phyloP scores from a whole-genome alignment of 2,797 vertebrate species.

The Nasua narica region DNA sequence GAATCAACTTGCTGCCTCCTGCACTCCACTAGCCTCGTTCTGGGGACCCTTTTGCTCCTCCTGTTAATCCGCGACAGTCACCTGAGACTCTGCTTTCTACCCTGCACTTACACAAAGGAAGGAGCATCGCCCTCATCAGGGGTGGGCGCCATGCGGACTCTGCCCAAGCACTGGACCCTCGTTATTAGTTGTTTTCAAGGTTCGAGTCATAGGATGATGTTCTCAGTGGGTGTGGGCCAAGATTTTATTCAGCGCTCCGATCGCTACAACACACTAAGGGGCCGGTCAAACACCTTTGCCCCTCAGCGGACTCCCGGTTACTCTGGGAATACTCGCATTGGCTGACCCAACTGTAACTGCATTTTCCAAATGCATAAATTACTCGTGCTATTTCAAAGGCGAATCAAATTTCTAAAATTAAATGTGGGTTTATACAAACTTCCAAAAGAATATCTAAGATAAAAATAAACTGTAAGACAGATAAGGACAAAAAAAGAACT shows the following conservation, averaged over 20 bases:
- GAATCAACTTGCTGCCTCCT: too few relatives aligned
- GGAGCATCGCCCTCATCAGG: not conserved
- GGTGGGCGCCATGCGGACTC: not conserved
- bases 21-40: not conserved
- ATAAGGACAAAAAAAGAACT: not conserved
- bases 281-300: not conserved
- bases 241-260: not conserved
- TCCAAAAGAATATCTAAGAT: conserved; percentile 37
- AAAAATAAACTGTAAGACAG: not conserved
- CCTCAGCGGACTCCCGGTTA: not conserved
- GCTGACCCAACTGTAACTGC: not conserved
- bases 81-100: not conserved
- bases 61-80: not conserved
- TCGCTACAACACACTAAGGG: not conserved
- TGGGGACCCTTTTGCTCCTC: not conserved
- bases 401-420: not conserved
- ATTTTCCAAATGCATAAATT: not conserved
- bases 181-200: not conserved
- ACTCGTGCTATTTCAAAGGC: not conserved
- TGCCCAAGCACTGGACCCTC: not conserved
- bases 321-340: fast-evolving
- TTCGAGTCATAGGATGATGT: not conserved
- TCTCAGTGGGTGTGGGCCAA: not conserved
- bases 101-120: not conserved
- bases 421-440: not conserved